A percentile compares a stretch with the other conserved stretches of the same genome.
Evolutionary conservation across 2,113 vertebrate genomes (phyloP).

Genomic region (Scomber japonicus): DNA sequence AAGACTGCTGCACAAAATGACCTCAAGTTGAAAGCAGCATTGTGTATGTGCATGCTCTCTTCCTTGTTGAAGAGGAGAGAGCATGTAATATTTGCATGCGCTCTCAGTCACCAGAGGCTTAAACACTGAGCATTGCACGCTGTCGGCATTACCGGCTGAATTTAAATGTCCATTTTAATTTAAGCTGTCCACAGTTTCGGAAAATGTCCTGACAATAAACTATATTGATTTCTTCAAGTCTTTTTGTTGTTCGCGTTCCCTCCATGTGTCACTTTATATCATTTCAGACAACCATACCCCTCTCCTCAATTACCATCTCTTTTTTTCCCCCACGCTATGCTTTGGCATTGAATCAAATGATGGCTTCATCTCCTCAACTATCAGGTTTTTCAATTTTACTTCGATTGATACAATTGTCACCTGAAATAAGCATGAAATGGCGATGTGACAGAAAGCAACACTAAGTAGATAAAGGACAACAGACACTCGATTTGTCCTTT

Average conservation of each 20-base stretch:
- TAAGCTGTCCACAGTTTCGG: constrained; percentile 44
- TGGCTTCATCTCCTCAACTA: constrained; percentile 32
- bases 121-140: constrained; percentile 30
- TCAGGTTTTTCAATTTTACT: constrained; percentile 22
- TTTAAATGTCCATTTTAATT: constrained; percentile 66
- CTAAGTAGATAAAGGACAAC: not conserved
- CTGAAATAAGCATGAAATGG: not conserved
- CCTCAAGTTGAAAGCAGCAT: too few relatives aligned
- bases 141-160: constrained; percentile 36
- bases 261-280: constrained; percentile 66
- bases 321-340: not conserved
- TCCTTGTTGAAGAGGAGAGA: constrained; percentile 22
- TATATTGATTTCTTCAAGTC: constrained; percentile 49
- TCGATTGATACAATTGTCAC: constrained; percentile 5
- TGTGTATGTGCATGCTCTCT: constrained; percentile 6
- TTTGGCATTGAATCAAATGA: constrained; percentile 15
- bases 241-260: constrained; percentile 45
- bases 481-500: constrained; percentile 25
- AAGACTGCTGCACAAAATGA: too few relatives aligned
- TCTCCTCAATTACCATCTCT: constrained; percentile 11
- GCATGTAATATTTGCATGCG: constrained; percentile 66
- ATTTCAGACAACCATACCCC: constrained; percentile 45
- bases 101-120: constrained; percentile 49
- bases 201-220: constrained; percentile 53
- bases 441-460: constrained; percentile 3